Base-by-base conservation (phyloP, 2,797 vertebrate genomes). In the Intellagama lesueurii region DNA sequence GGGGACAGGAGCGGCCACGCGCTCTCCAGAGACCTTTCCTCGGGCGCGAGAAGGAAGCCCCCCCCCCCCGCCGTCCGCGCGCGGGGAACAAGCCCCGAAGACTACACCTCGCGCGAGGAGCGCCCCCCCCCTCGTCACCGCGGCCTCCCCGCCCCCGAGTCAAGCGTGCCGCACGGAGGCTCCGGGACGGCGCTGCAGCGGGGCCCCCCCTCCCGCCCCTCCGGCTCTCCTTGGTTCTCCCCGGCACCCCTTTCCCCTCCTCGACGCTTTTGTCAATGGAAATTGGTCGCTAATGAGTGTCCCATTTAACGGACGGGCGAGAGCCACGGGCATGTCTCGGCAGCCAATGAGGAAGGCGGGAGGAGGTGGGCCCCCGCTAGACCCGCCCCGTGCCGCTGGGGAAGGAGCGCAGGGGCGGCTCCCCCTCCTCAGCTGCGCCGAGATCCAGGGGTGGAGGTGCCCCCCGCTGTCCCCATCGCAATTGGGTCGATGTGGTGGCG, bases 251-350 rank as follows among this genome's bases (percentile, higher is more conserved):
- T 26, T 5, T 6, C 44, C 16, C 70, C 3, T 0, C 0, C 6
- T 32, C 26, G 3, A 1, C 28, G 40, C 84, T 70, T 87, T 56
- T 88, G 85, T 92, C 91, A 89, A 88, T 87, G 90, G 77, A 81
- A 2, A 49, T 24, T 47, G 68, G 80, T 32, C 66, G 68, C 9
- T 14, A 2, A 35, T 47, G 28, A 19, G 81, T 81, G n/a, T 81
- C 91, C 87, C 90, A 88, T 92, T 88, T 81, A 92, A 91, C 81
- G 86, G 86, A 86, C 76, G 81, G 81, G 83, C 76, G 2, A 87
- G 87, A 73, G 89, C 89, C 73, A 73, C 81, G 92, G 91, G 85
- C 88, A 86, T 90, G 89, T 49, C 47, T n/a, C n/a, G 32, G 35
- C 91, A 84, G 85, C 88, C 93, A 94, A 89, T 90, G 83, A 70